These are phyloP conservation scores for Pseudorhombus dupliciocellatus DNA, from an alignment of 2,113 vertebrate genomes.

Conservation along the genomic window DNA sequence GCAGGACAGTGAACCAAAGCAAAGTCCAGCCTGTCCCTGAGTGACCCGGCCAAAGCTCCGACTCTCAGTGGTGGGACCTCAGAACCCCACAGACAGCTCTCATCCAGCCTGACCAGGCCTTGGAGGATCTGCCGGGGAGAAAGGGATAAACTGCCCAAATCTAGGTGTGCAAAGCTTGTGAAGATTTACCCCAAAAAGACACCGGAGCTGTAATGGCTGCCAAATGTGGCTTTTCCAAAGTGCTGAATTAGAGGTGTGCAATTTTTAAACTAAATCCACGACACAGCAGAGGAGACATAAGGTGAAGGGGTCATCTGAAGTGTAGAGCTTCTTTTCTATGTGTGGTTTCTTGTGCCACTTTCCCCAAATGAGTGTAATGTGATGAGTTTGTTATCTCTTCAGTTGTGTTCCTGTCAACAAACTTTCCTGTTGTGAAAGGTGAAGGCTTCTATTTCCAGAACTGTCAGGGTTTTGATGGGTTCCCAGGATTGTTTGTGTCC, in stretches of 20 bases:
- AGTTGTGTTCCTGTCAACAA: neutral
- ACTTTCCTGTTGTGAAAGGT: neutral
- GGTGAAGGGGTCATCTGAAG: neutral
- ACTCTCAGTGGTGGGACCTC: neutral
- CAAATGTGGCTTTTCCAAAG: neutral
- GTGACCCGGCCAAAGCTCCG: neutral
- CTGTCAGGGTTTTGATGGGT: neutral
- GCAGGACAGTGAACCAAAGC: neutral
- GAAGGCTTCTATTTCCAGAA: neutral
- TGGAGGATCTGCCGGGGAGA: neutral
- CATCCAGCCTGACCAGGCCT: neutral
- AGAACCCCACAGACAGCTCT: neutral
- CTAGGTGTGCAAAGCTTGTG: neutral
- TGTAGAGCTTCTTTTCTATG: too few relatives aligned
- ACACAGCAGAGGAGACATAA: neutral
- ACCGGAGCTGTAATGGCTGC: neutral
- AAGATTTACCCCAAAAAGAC: neutral
- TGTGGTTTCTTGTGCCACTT: neutral
- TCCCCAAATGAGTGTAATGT: neutral
- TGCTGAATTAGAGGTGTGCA: neutral
- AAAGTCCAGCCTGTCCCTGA: neutral
- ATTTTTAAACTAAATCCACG: neutral
- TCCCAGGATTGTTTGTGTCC: neutral
- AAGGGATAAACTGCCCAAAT: slow-evolving; percentile 1
- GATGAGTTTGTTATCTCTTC: neutral